A percentile compares a stretch with the other conserved stretches of the same genome.
These are phyloP conservation scores for Stramonita haemastoma DNA, from an alignment of 2,888 invertebrate genomes.

Conservation along the genomic window DNA sequence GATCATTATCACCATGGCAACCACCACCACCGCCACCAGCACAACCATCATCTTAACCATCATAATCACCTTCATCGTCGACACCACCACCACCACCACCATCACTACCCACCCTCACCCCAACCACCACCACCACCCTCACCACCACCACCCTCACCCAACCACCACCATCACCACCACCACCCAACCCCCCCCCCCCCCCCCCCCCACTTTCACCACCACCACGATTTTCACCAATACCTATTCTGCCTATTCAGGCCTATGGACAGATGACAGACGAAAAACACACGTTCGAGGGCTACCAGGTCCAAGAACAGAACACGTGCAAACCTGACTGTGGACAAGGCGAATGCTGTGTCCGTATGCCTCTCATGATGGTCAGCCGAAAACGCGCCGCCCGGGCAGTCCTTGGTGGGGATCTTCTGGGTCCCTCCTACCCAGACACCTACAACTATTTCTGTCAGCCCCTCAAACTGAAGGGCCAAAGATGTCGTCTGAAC, in stretches of 20 bases:
- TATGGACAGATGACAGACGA: no score
- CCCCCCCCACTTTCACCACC: no score
- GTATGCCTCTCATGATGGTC: neutral
- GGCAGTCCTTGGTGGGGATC: slow-evolving; percentile 68
- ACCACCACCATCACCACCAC: neutral
- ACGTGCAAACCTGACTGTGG: neutral
- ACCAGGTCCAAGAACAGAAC: no score
- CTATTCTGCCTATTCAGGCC: no score
- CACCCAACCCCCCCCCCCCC: no score
- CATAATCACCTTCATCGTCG: no score
- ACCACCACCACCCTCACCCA: neutral
- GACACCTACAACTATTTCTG: slow-evolving; percentile 62
- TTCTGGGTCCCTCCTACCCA: slow-evolving; percentile 73
- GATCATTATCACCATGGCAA: neutral
- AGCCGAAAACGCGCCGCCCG: slow-evolving; percentile 47
- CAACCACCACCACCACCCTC: no score
- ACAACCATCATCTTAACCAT: neutral
- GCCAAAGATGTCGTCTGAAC: neutral
- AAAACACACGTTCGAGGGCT: no score
- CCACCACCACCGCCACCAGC: neutral
- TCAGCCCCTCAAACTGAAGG: slow-evolving; percentile 62
- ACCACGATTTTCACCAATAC: no score
- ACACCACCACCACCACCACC: neutral
- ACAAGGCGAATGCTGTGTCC: neutral
- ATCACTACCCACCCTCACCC: no score